Base-by-base conservation (phyloP, 2,113 vertebrate genomes). In the Nipponia nippon region DNA sequence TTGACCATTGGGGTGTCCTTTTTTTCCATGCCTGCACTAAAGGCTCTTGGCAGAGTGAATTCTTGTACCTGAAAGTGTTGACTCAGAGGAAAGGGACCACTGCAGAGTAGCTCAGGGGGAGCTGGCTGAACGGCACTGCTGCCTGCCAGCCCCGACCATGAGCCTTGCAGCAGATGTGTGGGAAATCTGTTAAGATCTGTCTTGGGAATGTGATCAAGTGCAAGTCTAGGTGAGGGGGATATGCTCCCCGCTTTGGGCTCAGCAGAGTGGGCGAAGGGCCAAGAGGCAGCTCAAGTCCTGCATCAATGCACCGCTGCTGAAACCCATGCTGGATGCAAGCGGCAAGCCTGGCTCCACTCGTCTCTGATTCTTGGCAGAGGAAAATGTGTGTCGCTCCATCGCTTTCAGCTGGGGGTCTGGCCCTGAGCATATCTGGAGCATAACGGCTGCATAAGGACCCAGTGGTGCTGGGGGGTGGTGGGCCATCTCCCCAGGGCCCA, bases 261-360 rank as follows among this genome's bases (percentile, higher is more conserved):
- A 11, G 66, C 61, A 34, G n/a, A 6, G 9, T 6, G 32, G 79
- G 76, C 2, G 1, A 32, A 17, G 44, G 62, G 72, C 79, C 87
- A 66, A 58, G 80, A n/a, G 76, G 65, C 50, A 46, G 44, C 67
- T 85, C 76, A 4, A 13, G 52, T 12, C 72, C 63, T 26, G 69
- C 89, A 36, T 61, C 78, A 2, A 8, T 3, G 23, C 81, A 2
- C 29, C 0, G n/a, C 67, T 49, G 61, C 62, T 1, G 1, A 36
- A 50, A 36, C 2, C 18, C 36, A 10, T 0, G 16, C n/a, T 13
- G 25, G 4, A 25, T 0, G 30, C 44, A 11, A 5, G 49, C 12
- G 1, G 36, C 70, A 46, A 58, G 32, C 23, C 14, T 0, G 0
- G 13, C 52, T 63, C 2, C 1, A 7, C 56, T 36, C 1, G 0